phyloP scores from a whole-genome alignment of 2,888 invertebrate genomes.

The Amphipyra tragopoginis region DNA sequence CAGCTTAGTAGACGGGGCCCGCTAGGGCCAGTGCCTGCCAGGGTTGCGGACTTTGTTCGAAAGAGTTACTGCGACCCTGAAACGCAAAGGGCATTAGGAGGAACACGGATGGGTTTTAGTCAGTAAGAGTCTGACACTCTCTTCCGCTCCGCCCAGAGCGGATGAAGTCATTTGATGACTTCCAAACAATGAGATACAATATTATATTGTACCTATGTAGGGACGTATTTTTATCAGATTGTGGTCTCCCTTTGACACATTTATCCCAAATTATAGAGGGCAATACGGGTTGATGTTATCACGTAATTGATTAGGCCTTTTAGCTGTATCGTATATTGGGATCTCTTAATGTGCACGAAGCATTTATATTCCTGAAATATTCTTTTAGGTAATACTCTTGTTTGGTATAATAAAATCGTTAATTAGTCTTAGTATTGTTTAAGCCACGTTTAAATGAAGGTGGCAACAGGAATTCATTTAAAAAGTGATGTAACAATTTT shows the following conservation, averaged over 20 bases:
- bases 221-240: slow-evolving; percentile 54
- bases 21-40: no score
- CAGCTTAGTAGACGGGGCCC: no score
- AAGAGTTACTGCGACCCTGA: no score
- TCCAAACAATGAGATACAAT: no score
- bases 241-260: slow-evolving; percentile 60
- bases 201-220: slow-evolving; percentile 24
- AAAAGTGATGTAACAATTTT: no score
- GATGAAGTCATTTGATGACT: no score
- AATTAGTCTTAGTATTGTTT: neutral
- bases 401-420: slow-evolving; percentile 7
- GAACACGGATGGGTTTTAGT: no score
- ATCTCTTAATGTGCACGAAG: slow-evolving; percentile 63
- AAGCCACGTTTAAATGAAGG: neutral
- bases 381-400: slow-evolving; percentile 20
- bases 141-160: no score
- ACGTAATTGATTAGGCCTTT: slow-evolving; percentile 79
- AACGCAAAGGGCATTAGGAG: no score
- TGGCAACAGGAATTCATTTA: no score
- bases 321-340: slow-evolving; percentile 70
- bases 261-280: slow-evolving; percentile 60
- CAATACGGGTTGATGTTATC: slow-evolving; percentile 71
- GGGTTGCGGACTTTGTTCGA: no score
- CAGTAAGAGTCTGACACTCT: no score
- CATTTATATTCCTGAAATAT: slow-evolving; percentile 44